Evolutionary conservation across 2,113 vertebrate species (phyloP), one percentile per base, ranked within the genome.

Genomic region (Entomyzon cyanotis): DNA sequence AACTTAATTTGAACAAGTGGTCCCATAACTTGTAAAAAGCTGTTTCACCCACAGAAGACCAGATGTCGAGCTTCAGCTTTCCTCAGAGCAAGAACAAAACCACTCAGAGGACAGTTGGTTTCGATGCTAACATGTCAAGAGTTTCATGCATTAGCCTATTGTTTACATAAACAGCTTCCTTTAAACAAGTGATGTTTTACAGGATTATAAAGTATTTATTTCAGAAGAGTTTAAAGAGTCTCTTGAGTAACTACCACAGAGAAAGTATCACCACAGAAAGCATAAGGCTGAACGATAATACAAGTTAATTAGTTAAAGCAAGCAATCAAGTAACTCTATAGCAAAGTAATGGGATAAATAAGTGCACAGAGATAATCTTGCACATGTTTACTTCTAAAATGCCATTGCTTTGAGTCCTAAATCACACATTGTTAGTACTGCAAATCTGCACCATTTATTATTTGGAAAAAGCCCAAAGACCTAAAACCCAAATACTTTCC

Each of bases 151-250:
- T 89, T 94, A 94, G 87, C 75, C 44, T 69, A 46, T n/a, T 97
- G 93, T 94, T 96, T 95, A 97, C 81, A 86, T 31, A 87, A 94
- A 94, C 81, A 94, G 62, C 50, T 94, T 94, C 89, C 87, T 94
- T 89, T 83, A 83, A 95, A 91, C 74, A 79, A 96, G 84, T 19
- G n/a, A 95, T 76, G 75, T 58, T 95, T 89, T 79, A 87, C 58
- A 93, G 53, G 87, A 93, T 79, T 83, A 76, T 30, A 27, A 94
- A 62, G 62, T 87, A 93, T 96, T 93, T 94, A 76, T 79, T 94
- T 91, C 84, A 95, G 83, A 89, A 39, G 68, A 89, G 52, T 37
- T 41, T 91, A 68, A 94, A 91, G 77, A 87, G 63, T 47, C 89
- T 82, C 87, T 84, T 52, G 55, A 87, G 58, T 68, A 90, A 90